phyloP scores from a whole-genome alignment of 2,113 vertebrate genomes.

The Cyanistes caeruleus region DNA sequence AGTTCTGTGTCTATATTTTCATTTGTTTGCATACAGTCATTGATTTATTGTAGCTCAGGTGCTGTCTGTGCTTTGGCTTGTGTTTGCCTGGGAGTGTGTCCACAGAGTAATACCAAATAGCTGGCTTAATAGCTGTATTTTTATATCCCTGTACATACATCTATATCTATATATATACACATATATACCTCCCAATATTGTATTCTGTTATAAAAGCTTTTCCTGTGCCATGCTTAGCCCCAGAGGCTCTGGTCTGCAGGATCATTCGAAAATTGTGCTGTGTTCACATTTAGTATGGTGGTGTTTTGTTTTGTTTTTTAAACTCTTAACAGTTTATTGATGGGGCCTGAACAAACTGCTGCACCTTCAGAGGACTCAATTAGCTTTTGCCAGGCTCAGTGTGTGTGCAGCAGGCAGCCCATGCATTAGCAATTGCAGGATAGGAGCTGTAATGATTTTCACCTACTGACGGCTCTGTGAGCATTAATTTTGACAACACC shows the following conservation, averaged over 20 bases:
- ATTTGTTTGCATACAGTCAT: background rate
- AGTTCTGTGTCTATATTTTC: background rate
- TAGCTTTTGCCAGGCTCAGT: background rate
- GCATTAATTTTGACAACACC: slow-evolving; percentile 44
- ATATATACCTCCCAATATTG: background rate
- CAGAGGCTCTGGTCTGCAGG: background rate
- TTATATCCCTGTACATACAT: background rate
- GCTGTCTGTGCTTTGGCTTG: background rate
- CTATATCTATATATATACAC: background rate
- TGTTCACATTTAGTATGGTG: slow-evolving; percentile 23
- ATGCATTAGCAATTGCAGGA: slow-evolving; percentile 27
- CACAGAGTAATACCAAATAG: background rate
- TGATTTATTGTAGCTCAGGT: background rate
- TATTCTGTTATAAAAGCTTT: background rate
- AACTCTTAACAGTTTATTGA: slow-evolving; percentile 56
- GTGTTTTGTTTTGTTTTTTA: slow-evolving; percentile 36
- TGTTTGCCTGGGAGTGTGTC: background rate
- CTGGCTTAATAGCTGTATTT: background rate
- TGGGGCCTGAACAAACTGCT: slow-evolving; percentile 26
- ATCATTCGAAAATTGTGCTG: slow-evolving; percentile 10
- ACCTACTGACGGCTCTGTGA: background rate
- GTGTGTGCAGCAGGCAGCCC: background rate
- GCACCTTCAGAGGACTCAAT: slow-evolving; percentile 49
- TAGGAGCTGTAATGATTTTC: slow-evolving; percentile 48
- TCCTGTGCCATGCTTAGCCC: background rate